Evolutionary conservation across 2,797 vertebrate genomes (phyloP).

Genomic region (Mallotus villosus): DNA sequence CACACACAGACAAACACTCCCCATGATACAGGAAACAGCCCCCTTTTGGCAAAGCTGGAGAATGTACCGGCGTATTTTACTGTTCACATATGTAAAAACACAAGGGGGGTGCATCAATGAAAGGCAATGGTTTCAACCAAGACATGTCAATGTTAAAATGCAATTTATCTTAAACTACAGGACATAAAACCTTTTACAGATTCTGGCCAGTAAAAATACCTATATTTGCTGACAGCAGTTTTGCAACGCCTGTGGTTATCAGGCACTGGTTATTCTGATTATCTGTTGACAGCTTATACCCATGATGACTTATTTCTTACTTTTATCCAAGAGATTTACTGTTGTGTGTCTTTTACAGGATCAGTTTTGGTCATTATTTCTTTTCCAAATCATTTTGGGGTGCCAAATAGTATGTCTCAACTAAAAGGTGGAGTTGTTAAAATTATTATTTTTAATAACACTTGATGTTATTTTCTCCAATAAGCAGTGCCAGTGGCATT

Average conservation of each 20-base stretch:
- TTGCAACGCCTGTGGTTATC: background rate
- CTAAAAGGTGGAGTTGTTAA: constrained; percentile 56
- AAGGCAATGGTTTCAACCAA: constrained; percentile 27
- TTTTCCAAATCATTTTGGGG: constrained; percentile 34
- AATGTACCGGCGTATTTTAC: constrained; percentile 52
- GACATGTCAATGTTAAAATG: constrained; percentile 30
- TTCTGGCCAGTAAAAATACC: background rate
- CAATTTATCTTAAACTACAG: constrained; percentile 19
- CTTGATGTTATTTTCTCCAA: constrained; percentile 62
- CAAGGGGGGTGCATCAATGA: constrained; percentile 23
- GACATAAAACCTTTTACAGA: constrained; percentile 11
- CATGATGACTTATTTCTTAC: constrained; percentile 23
- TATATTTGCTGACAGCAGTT: constrained; percentile 24
- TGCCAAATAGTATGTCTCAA: constrained; percentile 17
- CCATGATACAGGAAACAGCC: constrained; percentile 45
- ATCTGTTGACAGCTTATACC: background rate
- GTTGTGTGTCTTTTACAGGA: constrained; percentile 9
- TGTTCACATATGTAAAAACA: constrained; percentile 58
- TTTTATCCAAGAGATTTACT: constrained; percentile 2
- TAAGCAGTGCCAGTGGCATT: constrained; percentile 55
- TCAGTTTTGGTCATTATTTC: background rate
- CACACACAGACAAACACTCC: constrained; percentile 1
- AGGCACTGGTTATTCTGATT: constrained; percentile 37
- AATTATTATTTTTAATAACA: constrained; percentile 52
- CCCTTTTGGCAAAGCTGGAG: constrained; percentile 42